Conservation (phyloP, 2,888 invertebrate species). For the Keiferia lycopersicella region DNA sequence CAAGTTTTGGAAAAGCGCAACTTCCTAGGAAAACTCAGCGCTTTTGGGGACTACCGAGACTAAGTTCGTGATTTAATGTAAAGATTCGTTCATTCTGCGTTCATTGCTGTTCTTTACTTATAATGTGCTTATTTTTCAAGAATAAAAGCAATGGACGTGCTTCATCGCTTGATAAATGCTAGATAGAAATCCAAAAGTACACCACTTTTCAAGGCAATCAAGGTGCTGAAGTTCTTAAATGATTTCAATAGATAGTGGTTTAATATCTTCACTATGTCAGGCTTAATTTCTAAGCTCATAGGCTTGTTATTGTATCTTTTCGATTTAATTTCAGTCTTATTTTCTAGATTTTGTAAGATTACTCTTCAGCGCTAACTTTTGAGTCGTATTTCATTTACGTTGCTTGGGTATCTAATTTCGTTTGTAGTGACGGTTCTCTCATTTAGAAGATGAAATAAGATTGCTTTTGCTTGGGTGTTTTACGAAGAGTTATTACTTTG, state of each 20-base stretch:
- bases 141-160: not conserved
- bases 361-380: slow-evolving; percentile 23
- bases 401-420: slow-evolving; percentile 24
- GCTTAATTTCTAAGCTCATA: slow-evolving; percentile 26
- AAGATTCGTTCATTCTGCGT: not conserved
- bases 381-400: slow-evolving; percentile 26
- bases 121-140: not conserved
- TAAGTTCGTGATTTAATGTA: not conserved
- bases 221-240: slow-evolving; percentile 5
- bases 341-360: slow-evolving; percentile 28
- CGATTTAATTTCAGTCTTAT: slow-evolving; percentile 30
- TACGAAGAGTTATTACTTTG: slow-evolving; percentile 19
- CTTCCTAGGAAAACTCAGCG: slow-evolving; percentile 16
- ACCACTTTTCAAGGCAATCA: not conserved
- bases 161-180: not conserved
- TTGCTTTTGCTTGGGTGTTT: slow-evolving; percentile 16
- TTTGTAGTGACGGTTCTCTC: slow-evolving; percentile 24
- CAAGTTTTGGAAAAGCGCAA: slow-evolving; percentile 12
- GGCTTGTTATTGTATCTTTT: slow-evolving; percentile 25
- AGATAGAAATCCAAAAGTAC: not conserved
- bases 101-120: not conserved
- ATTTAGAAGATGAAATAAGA: slow-evolving; percentile 21
- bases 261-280: slow-evolving; percentile 19
- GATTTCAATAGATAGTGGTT: not conserved
- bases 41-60: not conserved